Evolutionary conservation across 2,113 vertebrate species (phyloP), one percentile per base, ranked within the genome.

Genomic region (Pteropus alecto): DNA sequence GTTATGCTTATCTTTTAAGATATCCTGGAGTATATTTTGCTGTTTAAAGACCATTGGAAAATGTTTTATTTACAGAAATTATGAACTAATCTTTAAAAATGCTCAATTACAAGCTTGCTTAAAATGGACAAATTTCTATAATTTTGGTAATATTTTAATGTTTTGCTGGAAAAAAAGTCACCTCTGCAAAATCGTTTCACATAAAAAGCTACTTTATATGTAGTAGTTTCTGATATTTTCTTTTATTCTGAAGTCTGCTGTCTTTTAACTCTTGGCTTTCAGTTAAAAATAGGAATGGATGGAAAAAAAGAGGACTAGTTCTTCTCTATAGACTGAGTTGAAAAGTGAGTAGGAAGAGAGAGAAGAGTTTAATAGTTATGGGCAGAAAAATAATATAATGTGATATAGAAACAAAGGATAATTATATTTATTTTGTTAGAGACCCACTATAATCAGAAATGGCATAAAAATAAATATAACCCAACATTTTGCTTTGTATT

Each of bases 1-100:
- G 98, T 95, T 97, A 68, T 95, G 92, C 58, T 98, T 98, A 77
- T 97, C 76, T 95, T 97, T 11, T 91, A 96, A 97, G 74, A 97
- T 90, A 94, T 98, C 78, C 56, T 90, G 79, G 96, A 82, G 85
- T 9, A 48, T 97, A 97, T 96, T 96, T 98, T 96, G 18, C 91
- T 96, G 63, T 95, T 71, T 67, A 97, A 56, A 71, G 93, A 93
- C 43, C 11, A 82, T 56, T 15, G 26, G 10, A 38, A 81, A 81
- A 88, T 87, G 43, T 33, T 43, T 71, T 51, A 51, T 81, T 73
- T 87, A 51, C 3, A 79, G 33, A 30, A n/a, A 79, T 51, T 61
- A 60, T 63, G n/a, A 82, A 22, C 9, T 65, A 16, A 74, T 81
- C 1, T 58, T 56, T 46, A 54, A 87, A 79, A 87, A 81, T 54